These are phyloP conservation scores for Drosophila mayaguana DNA, from an alignment of 2,888 invertebrate species.

Conservation along the genomic window DNA sequence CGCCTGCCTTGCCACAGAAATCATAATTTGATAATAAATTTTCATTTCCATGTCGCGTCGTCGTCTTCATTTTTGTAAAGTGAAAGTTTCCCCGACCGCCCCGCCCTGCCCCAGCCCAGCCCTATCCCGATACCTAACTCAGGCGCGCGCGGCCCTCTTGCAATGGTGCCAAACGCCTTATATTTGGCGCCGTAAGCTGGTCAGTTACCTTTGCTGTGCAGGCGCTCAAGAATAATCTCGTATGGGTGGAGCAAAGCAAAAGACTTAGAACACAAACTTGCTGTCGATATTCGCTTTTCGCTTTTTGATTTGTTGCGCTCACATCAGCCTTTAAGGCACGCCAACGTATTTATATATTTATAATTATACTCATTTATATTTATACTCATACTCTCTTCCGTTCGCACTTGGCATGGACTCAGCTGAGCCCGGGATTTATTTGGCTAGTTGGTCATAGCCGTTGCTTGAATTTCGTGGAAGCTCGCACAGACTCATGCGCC, in stretches of 20 bases:
- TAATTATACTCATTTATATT: no score
- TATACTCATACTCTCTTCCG: no score
- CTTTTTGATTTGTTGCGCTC: conserved; percentile 15
- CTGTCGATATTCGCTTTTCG: conserved; percentile 14
- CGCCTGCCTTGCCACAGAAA: conserved; percentile 59
- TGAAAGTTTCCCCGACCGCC: conserved; percentile 57
- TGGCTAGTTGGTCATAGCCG: background rate
- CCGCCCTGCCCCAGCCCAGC: background rate
- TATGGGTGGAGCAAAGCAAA: conserved; percentile 20
- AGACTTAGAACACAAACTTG: conserved; percentile 64
- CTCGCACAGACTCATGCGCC: no score
- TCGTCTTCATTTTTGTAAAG: conserved; percentile 52
- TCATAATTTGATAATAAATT: conserved; percentile 79
- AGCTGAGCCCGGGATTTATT: background rate
- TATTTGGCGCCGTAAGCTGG: conserved; percentile 36
- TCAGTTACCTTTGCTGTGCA: conserved; percentile 5
- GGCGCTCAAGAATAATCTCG: background rate
- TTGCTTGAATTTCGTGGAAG: background rate
- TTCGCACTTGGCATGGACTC: background rate
- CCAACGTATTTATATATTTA: background rate
- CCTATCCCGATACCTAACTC: background rate
- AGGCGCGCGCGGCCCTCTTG: background rate
- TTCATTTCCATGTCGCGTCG: conserved; percentile 71
- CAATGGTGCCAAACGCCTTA: conserved; percentile 40
- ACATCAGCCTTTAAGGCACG: background rate